Percentiles rank a stretch among this genome's conserved stretches.
phyloP scores from a whole-genome alignment of 1,140 invertebrate species.

The Drosophila arawakana region DNA sequence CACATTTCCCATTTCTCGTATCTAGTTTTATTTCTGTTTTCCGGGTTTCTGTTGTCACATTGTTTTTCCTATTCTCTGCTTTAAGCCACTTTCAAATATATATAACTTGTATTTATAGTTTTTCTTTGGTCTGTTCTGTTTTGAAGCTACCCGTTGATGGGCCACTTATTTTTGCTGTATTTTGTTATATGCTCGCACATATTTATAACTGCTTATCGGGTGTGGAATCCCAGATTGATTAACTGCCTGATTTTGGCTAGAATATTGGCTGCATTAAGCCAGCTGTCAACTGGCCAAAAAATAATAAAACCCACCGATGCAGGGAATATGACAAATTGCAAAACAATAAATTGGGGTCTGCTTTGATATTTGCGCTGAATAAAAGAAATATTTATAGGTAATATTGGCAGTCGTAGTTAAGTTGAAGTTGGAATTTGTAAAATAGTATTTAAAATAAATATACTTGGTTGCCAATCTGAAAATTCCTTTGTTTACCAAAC shows the following conservation, averaged over 20 bases:
- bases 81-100: conserved; percentile 43
- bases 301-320: too few relatives aligned
- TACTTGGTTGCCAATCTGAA: too few relatives aligned
- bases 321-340: too few relatives aligned
- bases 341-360: too few relatives aligned
- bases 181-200: conserved; percentile 33
- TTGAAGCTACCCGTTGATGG: conserved; percentile 18
- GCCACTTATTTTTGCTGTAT: conserved; percentile 15
- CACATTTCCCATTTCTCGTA: neutral
- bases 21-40: conserved; percentile 18
- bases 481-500: too few relatives aligned
- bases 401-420: too few relatives aligned
- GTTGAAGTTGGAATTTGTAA: too few relatives aligned
- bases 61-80: conserved; percentile 24
- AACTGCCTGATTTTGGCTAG: conserved; percentile 7
- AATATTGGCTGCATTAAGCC: neutral
- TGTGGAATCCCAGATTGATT: conserved; percentile 36
- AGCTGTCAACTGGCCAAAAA: conserved; percentile 3
- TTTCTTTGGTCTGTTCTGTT: neutral
- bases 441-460: too few relatives aligned
- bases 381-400: too few relatives aligned
- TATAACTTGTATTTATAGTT: conserved; percentile 18
- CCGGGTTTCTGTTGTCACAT: conserved; percentile 26
- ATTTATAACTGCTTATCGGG: conserved; percentile 48
- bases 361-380: too few relatives aligned